Base-by-base conservation (phyloP, 2,888 invertebrate genomes). In the Drepanosiphum platanoidis region DNA sequence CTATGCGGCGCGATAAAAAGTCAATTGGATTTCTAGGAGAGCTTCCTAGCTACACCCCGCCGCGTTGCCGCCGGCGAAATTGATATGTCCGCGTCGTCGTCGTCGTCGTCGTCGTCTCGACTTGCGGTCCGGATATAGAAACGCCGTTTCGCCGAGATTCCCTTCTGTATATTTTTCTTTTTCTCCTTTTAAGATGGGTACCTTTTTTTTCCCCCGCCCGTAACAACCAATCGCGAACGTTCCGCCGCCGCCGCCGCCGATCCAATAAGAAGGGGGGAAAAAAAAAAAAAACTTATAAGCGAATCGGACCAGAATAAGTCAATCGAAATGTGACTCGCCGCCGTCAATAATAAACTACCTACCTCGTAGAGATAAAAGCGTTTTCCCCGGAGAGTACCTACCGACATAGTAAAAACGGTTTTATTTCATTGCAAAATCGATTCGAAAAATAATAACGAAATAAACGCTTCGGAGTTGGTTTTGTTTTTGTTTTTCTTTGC, bases 1-100 rank as follows among this genome's bases (percentile, higher is more conserved):
- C 52, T 52, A 52, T 52, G 22, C 5, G 15, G 61, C 27, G 36
- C 30, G 79, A 70, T 58, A 81, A 81, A 81, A 81, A 58, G 30
- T 52, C 70, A 81, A 81, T 81, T 81, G 70, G 71, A 58, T 81
- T 81, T 81, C 79, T 22, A 22, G 79, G 66, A 36, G 30, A 78
- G 34, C 32, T 32, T n/a, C 27, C 30, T 52, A n/a, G 52, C 66
- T 42, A n/a, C n/a, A n/a, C n/a, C n/a, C n/a, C n/a, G n/a, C n/a
- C n/a, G n/a, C n/a, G n/a, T n/a, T n/a, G n/a, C 27, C 36, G 8
- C 5, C 34, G 13, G 68, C 30, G 36, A 81, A 81, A 81, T 81
- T 81, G 70, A 81, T 80, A 70, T 22, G 81, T 71, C 36, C 71
- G 27, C 71, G 81, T 71, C 81, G 27, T 52, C 36, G n/a, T n/a